Evolutionary conservation across 1,140 invertebrate genomes (phyloP), one percentile per base, ranked within the genome.

Genomic region (Galendromus occidentalis): DNA sequence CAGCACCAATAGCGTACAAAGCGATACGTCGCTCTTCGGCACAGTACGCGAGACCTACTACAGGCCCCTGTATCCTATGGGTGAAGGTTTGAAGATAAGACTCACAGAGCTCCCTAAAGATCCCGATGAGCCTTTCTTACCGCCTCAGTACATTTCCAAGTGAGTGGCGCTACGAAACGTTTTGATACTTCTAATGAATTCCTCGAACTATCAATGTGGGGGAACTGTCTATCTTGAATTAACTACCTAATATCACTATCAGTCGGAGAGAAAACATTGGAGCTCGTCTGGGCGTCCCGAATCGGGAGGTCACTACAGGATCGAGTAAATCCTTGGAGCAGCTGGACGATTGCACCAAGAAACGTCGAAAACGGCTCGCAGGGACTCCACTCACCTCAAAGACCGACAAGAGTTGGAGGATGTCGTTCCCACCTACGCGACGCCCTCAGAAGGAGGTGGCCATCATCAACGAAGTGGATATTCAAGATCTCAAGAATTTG

Each of bases 1-100:
- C 25, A 59, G 51, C 9, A 59, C 51, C 1, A 17, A 59, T 17
- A 59, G 51, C 22, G 51, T 59, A 14, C 51, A 59, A 59, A 59
- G 51, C 22, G 51, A 59, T 2, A 18, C 51, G 14, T 59, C 51
- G 22, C 51, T 59, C 2, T 59, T 59, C 9, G 51, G 51, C 51
- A 59, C 51, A 18, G 51, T 59, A 29, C 51, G 51, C 20, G 51
- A 59, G 20, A 59, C 51, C 14, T 59, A 59, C 22, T 59, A 59
- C 9, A 14, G 51, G 2, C 51, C 51, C 20, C 20, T 59, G 14
- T 59, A 59, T 22, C 51, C 51, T 1, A 59, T 59, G 14, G 51
- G 51, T 14, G 51, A 59, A 59, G 51, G 51, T 1, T 22, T 25
- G 14, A 59, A 59, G 51, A 59, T 59, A 17, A 59, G 33, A 9